A percentile compares a stretch with the other conserved stretches of the same genome.
These are phyloP conservation scores for Oostethus manadensis DNA, from an alignment of 2,113 vertebrate species.

Conservation along the genomic window DNA sequence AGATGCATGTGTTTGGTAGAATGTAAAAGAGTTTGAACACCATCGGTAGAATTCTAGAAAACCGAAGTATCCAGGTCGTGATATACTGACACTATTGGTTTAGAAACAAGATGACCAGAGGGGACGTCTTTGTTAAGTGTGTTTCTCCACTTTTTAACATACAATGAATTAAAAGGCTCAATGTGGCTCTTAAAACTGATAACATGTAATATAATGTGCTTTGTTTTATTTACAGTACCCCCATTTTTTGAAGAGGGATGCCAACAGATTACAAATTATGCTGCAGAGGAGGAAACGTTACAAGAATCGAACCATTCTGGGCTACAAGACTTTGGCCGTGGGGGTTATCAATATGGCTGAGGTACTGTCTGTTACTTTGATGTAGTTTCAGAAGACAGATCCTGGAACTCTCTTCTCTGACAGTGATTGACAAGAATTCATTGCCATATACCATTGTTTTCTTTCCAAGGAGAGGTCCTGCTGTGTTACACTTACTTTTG, in stretches of 20 bases:
- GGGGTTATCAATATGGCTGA: constrained; percentile 77
- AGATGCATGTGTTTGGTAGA: not conserved
- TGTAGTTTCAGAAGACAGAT: constrained; percentile 10
- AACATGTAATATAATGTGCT: not conserved
- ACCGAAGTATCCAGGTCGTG: not conserved
- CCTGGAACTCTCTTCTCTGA: constrained; percentile 15
- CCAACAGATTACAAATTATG: constrained; percentile 77
- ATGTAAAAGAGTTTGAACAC: not conserved
- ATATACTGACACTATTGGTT: not conserved
- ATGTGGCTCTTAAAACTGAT: not conserved
- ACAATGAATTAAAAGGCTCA: not conserved
- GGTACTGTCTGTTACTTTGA: constrained; percentile 39
- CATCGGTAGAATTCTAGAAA: not conserved
- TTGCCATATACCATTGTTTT: constrained; percentile 15
- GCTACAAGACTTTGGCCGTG: constrained; percentile 75
- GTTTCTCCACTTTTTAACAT: not conserved
- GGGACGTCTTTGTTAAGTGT: not conserved
- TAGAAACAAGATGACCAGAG: too few relatives aligned
- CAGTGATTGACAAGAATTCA: constrained; percentile 41
- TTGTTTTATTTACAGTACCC: constrained; percentile 64
- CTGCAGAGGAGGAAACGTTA: constrained; percentile 77
- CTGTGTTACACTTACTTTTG: constrained; percentile 26
- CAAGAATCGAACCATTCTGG: constrained; percentile 78
- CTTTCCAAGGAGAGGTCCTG: constrained; percentile 22
- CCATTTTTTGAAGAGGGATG: constrained; percentile 76